A percentile compares a stretch with the other conserved stretches of the same genome.
Conservation (phyloP, 2,113 vertebrate genomes). For the Phyllostomus discolor region DNA sequence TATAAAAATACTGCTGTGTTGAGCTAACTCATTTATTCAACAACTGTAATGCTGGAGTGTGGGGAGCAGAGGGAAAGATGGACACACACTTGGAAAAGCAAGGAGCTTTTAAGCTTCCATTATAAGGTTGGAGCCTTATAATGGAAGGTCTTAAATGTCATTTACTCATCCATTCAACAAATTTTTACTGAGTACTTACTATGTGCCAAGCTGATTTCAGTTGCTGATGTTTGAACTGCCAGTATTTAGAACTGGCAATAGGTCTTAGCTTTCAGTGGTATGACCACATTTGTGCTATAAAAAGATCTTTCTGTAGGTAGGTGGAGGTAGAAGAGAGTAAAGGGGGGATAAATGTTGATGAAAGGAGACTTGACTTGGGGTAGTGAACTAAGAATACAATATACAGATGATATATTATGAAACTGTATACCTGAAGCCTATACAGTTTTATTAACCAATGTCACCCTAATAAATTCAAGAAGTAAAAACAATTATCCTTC, state of each 20-base stretch:
- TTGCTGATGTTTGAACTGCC: not conserved
- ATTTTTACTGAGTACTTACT: not conserved
- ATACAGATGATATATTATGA: not conserved
- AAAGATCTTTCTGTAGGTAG: not conserved
- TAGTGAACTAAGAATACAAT: not conserved
- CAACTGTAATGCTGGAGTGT: not conserved
- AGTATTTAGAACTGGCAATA: not conserved
- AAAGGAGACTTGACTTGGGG: not conserved
- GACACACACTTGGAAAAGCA: not conserved
- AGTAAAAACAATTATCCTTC: not conserved
- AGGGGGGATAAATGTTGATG: not conserved
- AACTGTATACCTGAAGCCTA: not conserved
- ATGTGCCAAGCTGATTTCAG: not conserved
- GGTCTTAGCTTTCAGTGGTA: not conserved
- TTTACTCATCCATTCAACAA: not conserved
- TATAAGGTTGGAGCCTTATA: not conserved
- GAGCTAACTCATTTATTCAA: not conserved
- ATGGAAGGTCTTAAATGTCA: not conserved
- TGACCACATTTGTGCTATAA: not conserved
- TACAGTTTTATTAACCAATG: no score
- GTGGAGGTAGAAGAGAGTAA: not conserved
- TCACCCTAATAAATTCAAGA: not conserved
- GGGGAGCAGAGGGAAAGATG: not conserved
- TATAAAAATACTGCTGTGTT: not conserved
- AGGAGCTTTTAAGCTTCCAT: no score